Base-by-base conservation (phyloP, 2,113 vertebrate genomes). In the Hymenochirus boettgeri region DNA sequence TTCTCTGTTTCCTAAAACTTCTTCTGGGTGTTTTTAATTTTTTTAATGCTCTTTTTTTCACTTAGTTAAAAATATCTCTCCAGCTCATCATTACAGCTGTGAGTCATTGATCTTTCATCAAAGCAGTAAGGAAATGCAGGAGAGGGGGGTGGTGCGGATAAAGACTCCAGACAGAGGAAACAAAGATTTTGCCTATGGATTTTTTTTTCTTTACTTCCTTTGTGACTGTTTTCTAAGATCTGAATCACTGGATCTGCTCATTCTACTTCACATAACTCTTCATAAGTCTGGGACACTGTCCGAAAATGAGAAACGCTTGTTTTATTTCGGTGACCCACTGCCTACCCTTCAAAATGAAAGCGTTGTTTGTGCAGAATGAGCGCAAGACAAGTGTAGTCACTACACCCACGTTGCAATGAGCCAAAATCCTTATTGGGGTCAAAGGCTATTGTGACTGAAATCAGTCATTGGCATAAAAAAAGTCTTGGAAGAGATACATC, bases 31-130 rank as follows among this genome's bases (percentile, higher is more conserved):
- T 35, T 59, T 59, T 67, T 59, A 37, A 67, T 67, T 52, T 59
- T 52, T 59, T 51, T 51, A 25, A 24, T 51, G 6, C n/a, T 51
- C 25, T 33, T 11, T 13, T 39, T 39, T 39, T 13, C 9, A 15
- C 25, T 9, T 24, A 66, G 65, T 59, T 67, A 67, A 59, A 67
- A 67, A 67, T 67, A 67, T 67, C 56, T 21, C 56, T 27, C 54
- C 45, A 39, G 42, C 63, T 66, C 64, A 26, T 31, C 47, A 67
- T 52, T 67, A 67, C 56, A 59, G 48, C 56, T 52, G 47, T 67
- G 65, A 67, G 33, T 69, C 65, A 69, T 33, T 45, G 65, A 53
- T 69, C 22, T 19, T 37, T 45, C 22, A 24, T 26, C 29, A 62
- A 50, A 31, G 47, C 21, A 3, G 22, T 25, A 15, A 51, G 26